Evolutionary conservation across 2,888 invertebrate genomes (phyloP), one percentile per base, ranked within the genome.

Genomic region (Hypomecis atomaria): DNA sequence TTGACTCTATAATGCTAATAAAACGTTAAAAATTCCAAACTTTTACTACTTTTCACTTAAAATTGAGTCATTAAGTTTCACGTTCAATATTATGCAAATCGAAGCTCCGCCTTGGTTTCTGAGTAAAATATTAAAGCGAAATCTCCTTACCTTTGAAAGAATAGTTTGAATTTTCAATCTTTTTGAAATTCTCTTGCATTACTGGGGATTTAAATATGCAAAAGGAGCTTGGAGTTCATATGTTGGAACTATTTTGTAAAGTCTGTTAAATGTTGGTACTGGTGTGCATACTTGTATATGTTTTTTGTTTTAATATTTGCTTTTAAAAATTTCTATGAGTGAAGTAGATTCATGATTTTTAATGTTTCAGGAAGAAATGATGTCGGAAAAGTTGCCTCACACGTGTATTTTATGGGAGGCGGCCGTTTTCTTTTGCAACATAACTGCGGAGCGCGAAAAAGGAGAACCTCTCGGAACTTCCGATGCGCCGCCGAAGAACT

Each of bases 61-160:
- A 49, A 67, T 70, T 66, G 49, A 68, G 65, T 67, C 56, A 53
- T 66, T 66, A 61, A 61, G 67, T 62, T 77, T 73, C 64, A 67
- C 73, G 74, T 83, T 73, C 78, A 86, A 88, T 87, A 86, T 79
- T 79, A 87, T 87, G 85, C 80, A 87, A 86, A 87, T 87, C 79
- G 71, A 71, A 58, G 62, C 55, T 54, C 52, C 38, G 38, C 59
- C 43, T 40, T 13, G 57, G 67, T 68, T 67, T 71, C 60, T 76
- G 71, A 69, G 71, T 86, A 78, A 86, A 86, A 86, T 87, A 84
- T 87, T 82, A 82, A 85, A 83, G 76, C 75, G 82, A 23, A 83
- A 86, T 84, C 83, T 72, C 69, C 78, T 80, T 83, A 81, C 74
- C 76, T 76, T 71, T 76, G 74, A 71, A 74, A 72, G 73, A 70